These are phyloP conservation scores for Aethes cnicana DNA, from an alignment of 2,888 invertebrate genomes.

Conservation along the genomic window DNA sequence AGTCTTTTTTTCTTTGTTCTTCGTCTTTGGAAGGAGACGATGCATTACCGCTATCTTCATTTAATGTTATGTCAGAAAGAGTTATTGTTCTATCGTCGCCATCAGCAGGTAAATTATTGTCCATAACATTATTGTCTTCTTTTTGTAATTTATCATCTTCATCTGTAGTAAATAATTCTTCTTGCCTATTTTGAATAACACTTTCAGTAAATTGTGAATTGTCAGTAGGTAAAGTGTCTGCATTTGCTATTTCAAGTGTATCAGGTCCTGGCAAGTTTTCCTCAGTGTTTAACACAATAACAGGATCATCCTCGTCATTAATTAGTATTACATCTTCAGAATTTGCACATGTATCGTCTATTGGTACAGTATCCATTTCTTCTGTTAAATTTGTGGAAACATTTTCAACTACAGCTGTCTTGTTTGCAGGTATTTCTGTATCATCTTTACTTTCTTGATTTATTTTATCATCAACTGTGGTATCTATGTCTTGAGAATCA, in stretches of 20 bases:
- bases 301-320: slow-evolving; percentile 43
- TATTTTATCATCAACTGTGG: slow-evolving; percentile 10
- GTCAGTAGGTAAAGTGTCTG: slow-evolving; percentile 61
- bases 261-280: slow-evolving; percentile 44
- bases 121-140: slow-evolving; percentile 27
- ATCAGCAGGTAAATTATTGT: not conserved
- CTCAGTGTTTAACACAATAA: slow-evolving; percentile 43
- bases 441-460: slow-evolving; percentile 53
- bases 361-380: slow-evolving; percentile 63
- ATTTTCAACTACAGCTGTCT: slow-evolving; percentile 48
- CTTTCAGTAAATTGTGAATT: slow-evolving; percentile 32
- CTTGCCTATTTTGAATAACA: not conserved
- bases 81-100: slow-evolving; percentile 19
- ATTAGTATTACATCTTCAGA: slow-evolving; percentile 49
- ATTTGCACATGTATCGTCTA: slow-evolving; percentile 36
- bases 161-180: too few relatives aligned
- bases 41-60: slow-evolving; percentile 43
- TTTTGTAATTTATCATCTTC: slow-evolving; percentile 22
- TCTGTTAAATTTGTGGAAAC: slow-evolving; percentile 51
- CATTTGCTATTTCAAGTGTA: slow-evolving; percentile 61
- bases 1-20: slow-evolving; percentile 72
- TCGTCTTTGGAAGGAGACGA: slow-evolving; percentile 68
- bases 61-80: slow-evolving; percentile 31
- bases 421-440: slow-evolving; percentile 58
- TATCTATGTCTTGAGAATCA: slow-evolving; percentile 15